These are phyloP conservation scores for cattle (Bos taurus) DNA, from an alignment of 2,113 vertebrate genomes.

Conservation along the genomic window DNA sequence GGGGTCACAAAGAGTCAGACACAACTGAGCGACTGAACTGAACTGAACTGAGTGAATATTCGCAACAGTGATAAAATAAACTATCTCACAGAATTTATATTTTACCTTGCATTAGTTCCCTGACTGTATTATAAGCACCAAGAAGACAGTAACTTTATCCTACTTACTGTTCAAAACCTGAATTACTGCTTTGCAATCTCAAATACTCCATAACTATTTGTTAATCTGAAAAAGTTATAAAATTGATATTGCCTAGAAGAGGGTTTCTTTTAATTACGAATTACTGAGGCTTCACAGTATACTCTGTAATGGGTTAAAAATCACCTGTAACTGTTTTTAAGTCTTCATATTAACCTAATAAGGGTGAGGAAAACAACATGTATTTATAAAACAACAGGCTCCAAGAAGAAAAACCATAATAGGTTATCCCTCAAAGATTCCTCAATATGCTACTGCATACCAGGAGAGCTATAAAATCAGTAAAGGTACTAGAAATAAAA, in stretches of 20 bases:
- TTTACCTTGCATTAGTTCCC: not conserved
- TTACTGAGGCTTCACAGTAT: not conserved
- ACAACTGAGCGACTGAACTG: too few relatives aligned
- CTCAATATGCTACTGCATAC: not conserved
- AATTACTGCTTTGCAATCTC: not conserved
- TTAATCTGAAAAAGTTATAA: not conserved
- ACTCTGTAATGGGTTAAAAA: not conserved
- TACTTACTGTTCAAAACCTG: not conserved
- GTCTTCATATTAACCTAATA: not conserved
- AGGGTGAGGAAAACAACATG: not conserved
- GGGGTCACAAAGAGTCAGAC: too few relatives aligned
- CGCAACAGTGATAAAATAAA: not conserved
- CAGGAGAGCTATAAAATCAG: not conserved
- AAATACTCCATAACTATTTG: not conserved
- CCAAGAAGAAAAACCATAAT: not conserved
- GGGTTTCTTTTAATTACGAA: not conserved
- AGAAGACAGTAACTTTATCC: not conserved
- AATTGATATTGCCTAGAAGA: not conserved
- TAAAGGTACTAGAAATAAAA: not conserved
- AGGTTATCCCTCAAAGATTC: not conserved
- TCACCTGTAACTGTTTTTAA: not conserved
- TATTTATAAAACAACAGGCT: not conserved
- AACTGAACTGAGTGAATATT: not conserved
- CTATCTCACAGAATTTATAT: not conserved
- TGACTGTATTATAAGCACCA: not conserved